Base-by-base conservation (phyloP, 2,888 invertebrate species). In the Nudaria mundana region DNA sequence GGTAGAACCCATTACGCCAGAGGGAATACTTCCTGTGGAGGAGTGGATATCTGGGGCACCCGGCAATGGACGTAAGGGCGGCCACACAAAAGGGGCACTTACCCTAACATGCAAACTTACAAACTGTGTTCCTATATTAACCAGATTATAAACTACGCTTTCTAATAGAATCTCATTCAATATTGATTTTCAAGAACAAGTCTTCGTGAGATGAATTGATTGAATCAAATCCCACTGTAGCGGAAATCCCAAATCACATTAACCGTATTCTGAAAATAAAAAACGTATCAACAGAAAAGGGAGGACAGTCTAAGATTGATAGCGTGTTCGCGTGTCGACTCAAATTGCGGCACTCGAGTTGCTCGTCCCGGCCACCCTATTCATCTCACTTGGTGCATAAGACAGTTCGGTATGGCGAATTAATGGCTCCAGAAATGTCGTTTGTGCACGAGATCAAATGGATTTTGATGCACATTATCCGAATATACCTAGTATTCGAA, bases 231-330 rank as follows among this genome's bases (percentile, higher is more conserved):
- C 32, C 25, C 28, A 20, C 15, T 30, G 37, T 24, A 33, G 16
- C 30, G 10, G 25, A 41, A 46, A 40, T 40, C 31, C 32, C 29
- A 42, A 58, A 47, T 40, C 37, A 29, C 40, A 56, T 45, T 48
- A 37, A 48, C 39, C 40, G 40, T 30, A 14, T 5, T 32, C 41
- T 45, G 32, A 41, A 43, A 42, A 48, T 45, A 46, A 46, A 40
- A 52, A 40, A 44, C 24, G 37, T 31, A 47, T 48, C 42, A 44
- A 31, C 25, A 24, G 28, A 28, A 36, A n/a, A 45, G 28, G 30
- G 44, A 40, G 49, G 51, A 53, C 57, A 54, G 45, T 44, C 46
- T 34, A 61, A 71, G 74, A 74, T 75, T 72, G 70, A 74, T 75
- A 52, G 71, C 48, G 37, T 38, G 52, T 45, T 55, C 49, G 55